phyloP scores from a whole-genome alignment of 1,140 invertebrate species.

The Pomacea maculata region DNA sequence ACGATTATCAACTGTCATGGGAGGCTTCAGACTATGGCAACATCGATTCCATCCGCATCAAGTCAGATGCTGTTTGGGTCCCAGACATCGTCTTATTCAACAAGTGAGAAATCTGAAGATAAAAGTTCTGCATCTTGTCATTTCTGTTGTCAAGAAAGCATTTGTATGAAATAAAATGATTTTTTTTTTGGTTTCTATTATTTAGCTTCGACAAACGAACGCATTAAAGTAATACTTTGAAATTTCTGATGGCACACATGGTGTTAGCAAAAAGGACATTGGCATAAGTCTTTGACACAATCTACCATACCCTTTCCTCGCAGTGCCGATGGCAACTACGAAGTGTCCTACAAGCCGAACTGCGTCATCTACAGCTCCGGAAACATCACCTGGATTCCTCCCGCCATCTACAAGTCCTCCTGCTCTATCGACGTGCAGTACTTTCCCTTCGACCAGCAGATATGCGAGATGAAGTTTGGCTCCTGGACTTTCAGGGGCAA shows the following conservation, averaged over 20 bases:
- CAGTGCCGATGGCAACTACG: conserved; percentile 63
- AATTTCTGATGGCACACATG: too few relatives aligned
- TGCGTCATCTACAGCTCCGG: conserved; percentile 93
- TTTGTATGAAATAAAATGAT: too few relatives aligned
- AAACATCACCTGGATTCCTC: conserved; percentile 95
- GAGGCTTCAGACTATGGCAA: conserved; percentile 97
- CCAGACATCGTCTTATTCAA: conserved; percentile 99
- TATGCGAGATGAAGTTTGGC: conserved; percentile 98
- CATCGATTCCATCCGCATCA: conserved; percentile 92
- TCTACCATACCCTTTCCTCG: conserved; percentile 21
- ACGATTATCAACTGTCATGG: conserved; percentile 98
- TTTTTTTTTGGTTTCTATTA: too few relatives aligned
- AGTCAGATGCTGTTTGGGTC: conserved; percentile 99
- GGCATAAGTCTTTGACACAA: background rate
- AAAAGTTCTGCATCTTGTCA: too few relatives aligned
- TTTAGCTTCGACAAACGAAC: too few relatives aligned
- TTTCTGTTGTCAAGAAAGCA: too few relatives aligned
- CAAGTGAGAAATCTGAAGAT: conserved; percentile 79
- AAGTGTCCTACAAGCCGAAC: conserved; percentile 90
- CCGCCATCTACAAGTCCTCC: conserved; percentile 98
- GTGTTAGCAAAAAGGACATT: background rate
- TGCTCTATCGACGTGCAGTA: conserved; percentile 98
- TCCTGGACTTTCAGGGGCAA: conserved; percentile 99
- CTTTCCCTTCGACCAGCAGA: conserved; percentile 97
- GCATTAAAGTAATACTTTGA: too few relatives aligned